Base-by-base conservation (phyloP, 2,888 invertebrate species). In the Osedax fenrisi region DNA sequence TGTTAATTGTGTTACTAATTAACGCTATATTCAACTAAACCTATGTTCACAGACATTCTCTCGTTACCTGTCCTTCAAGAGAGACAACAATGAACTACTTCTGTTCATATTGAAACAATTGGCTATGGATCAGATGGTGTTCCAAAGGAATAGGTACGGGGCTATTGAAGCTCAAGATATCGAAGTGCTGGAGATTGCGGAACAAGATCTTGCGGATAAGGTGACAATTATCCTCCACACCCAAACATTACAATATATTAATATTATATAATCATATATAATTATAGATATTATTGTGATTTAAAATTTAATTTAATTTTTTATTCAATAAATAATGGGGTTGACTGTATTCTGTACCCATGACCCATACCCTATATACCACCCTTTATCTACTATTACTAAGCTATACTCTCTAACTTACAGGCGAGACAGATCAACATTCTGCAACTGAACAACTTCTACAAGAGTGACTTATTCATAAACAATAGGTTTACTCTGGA, bases 61-160 rank as follows among this genome's bases (percentile, higher is more conserved):
- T 81, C 90, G 92, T 79, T 96, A 94, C 86, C 86, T 99, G 68
- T 87, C 91, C 0, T 97, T 90, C 88, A 92, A 93, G 83, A 91
- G 93, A 81, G 96, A 98, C 85, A 92, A 95, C 87, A 92, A 94
- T 81, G 97, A 98, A 83, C 87, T 98, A 25, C 86, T 98, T 0
- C 92, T 95, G 86, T 98, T 94, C 85, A 90, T 97, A 78, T 87
- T 98, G 73, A 90, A 94, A 24, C 95, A 97, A 82, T 88, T 98
- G 76, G 90, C 92, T 0, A 89, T 92, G 82, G 96, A 97, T 85
- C 93, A 94, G 82, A 86, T 94, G 75, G 89, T 91, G 0, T 95
- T 92, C 83, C 82, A 86, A 79, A 81, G 86, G 25, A 85, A 85
- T 77, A 81, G 86, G 41, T 86, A 83, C 78, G 85, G 85, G 22